Evolutionary conservation across 2,797 vertebrate species (phyloP), one percentile per base, ranked within the genome.

Genomic region (Heteromormyrus szaboi): DNA sequence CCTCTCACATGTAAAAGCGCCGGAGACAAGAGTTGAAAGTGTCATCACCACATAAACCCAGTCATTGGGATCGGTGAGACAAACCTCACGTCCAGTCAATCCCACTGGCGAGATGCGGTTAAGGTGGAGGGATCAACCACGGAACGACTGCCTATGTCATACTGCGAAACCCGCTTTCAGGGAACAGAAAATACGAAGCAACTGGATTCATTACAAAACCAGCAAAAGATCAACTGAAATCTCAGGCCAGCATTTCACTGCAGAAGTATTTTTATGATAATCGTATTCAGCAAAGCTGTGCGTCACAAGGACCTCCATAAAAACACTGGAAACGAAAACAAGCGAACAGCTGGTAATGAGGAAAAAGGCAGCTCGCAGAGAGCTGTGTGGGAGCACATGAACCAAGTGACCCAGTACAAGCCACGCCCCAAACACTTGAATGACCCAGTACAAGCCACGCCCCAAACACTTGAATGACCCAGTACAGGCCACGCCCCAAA

Each of bases 231-330:
- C 12, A 72, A 72, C 68, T 72, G 68, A 37, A 72, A 72, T 37
- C 68, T 72, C 68, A 37, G 68, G 68, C 68, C 76, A 81, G 76
- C 37, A 81, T n/a, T 44, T 46, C 68, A 72, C 76, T 81, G 37
- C 76, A 81, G 41, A 81, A 17, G 76, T 81, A 81, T 81, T 81
- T 81, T 81, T 81, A 81, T 81, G 76, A 81, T 46, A 81, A 81
- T 81, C 37, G 41, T 44, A 81, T 81, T 81, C 76, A 46, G 41
- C 76, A 19, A 72, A 81, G 76, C 41, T 33, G 41, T 81, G 76
- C 76, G 41, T 81, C 76, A 46, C 76, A 46, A 19, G 14, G 76
- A 46, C 9, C 37, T 81, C 76, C 41, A 81, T 46, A 81, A 81
- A 81, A 81, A 81, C 76, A 46, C 76, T 44, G 76, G 76, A 81